A percentile compares a stretch with the other conserved stretches of the same genome.
Evolutionary conservation across 2,113 vertebrate species (phyloP).

Genomic region (Gobiocypris rarus): DNA sequence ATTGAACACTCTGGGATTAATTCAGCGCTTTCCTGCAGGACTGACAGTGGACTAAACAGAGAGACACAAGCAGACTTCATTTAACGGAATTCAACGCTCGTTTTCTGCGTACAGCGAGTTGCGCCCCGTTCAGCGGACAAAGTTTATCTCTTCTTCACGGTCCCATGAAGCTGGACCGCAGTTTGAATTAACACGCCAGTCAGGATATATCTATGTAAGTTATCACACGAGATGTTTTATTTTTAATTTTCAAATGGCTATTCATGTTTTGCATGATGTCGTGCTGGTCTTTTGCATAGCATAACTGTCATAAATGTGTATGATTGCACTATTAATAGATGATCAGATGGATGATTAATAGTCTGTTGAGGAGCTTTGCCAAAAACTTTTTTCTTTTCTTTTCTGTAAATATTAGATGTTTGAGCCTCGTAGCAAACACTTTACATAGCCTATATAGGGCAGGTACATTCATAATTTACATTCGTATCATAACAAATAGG

Average conservation of each 20-base stretch:
- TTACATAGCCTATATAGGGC: background rate
- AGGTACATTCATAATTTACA: no score
- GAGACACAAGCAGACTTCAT: background rate
- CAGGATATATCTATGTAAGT: constrained; percentile 17
- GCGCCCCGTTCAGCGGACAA: constrained; percentile 11
- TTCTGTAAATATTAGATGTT: background rate
- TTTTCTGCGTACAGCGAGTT: background rate
- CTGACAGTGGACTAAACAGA: background rate
- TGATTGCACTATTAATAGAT: background rate
- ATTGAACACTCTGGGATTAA: background rate
- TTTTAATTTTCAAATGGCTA: no score
- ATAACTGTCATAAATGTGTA: background rate
- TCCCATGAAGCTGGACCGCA: background rate
- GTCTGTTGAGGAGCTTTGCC: background rate
- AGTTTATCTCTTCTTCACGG: constrained; percentile 18
- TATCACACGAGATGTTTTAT: background rate
- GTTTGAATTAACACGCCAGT: background rate
- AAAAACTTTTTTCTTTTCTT: background rate
- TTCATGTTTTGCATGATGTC: background rate
- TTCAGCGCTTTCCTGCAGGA: background rate
- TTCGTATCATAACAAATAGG: background rate
- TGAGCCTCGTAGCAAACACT: background rate
- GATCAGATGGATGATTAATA: no score
- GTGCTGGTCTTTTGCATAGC: background rate
- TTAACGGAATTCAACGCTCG: background rate